Percentiles rank a stretch among this genome's conserved stretches.
phyloP scores from a whole-genome alignment of 2,113 vertebrate species.

The Sylvilagus bachmani region DNA sequence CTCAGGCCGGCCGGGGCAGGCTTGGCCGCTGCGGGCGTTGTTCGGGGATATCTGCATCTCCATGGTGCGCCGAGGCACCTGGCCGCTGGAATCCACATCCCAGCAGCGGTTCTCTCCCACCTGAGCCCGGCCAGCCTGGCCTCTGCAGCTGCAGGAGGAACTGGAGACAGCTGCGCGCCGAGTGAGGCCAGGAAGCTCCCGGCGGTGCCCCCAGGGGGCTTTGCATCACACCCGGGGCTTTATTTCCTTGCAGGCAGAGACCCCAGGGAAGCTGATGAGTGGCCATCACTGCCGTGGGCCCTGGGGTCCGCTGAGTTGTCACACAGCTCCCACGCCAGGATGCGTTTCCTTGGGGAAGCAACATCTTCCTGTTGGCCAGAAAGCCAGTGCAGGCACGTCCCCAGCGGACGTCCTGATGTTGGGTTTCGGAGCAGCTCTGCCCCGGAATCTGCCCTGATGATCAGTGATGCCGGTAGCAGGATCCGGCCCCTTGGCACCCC shows the following conservation, averaged over 20 bases:
- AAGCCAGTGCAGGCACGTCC: neutral
- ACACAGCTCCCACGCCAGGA: neutral
- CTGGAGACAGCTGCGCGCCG: slow-evolving; percentile 89
- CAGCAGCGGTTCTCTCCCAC: slow-evolving; percentile 95
- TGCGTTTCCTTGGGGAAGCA: neutral
- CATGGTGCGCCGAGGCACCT: slow-evolving; percentile 81
- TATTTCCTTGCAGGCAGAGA: slow-evolving; percentile 90
- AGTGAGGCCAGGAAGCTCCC: slow-evolving; percentile 91
- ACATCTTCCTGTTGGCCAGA: neutral
- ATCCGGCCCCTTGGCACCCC: neutral
- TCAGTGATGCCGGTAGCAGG: neutral
- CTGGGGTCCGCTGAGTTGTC: slow-evolving; percentile 40
- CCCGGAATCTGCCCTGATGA: neutral
- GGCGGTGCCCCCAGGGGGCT: slow-evolving; percentile 85
- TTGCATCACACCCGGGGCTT: slow-evolving; percentile 91
- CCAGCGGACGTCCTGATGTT: rapidly evolving
- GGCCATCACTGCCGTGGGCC: too few relatives aligned
- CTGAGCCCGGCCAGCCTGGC: slow-evolving; percentile 89
- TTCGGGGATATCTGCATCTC: slow-evolving; percentile 75
- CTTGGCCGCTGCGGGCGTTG: slow-evolving; percentile 31
- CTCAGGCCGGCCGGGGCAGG: neutral
- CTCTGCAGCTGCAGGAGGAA: slow-evolving; percentile 71
- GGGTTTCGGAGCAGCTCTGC: neutral
- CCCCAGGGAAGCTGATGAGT: slow-evolving; percentile 95
- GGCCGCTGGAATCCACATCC: slow-evolving; percentile 91